Conservation (phyloP, 2,888 invertebrate species). For the Theristus sp. region DNA sequence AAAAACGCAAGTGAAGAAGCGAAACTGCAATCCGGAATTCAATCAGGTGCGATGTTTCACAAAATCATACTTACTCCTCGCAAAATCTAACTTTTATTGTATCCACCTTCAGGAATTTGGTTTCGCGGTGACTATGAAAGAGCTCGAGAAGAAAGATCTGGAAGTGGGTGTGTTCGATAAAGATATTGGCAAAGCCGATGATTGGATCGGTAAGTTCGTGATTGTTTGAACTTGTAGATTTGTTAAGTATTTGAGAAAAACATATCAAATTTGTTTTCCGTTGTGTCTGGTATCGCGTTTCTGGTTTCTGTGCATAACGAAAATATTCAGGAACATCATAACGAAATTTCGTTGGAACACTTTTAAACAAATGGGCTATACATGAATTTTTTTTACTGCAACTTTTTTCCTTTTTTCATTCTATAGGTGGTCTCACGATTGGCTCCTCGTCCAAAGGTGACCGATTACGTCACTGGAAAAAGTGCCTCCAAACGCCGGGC, state of each 20-base stretch:
- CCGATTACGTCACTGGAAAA: background rate
- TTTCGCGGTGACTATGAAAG: constrained; percentile 71
- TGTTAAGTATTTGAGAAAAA: too few relatives aligned
- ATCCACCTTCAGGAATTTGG: constrained; percentile 47
- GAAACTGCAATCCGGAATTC: constrained; percentile 75
- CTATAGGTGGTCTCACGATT: background rate
- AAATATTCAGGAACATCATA: background rate
- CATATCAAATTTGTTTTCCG: too few relatives aligned
- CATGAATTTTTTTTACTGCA: too few relatives aligned
- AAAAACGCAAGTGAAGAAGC: constrained; percentile 76
- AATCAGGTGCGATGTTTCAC: constrained; percentile 45
- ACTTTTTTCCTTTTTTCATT: too few relatives aligned
- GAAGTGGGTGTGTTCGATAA: constrained; percentile 82
- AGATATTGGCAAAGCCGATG: constrained; percentile 61
- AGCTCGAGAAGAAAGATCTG: constrained; percentile 65
- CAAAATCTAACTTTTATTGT: too few relatives aligned
- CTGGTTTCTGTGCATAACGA: too few relatives aligned
- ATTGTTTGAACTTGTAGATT: too few relatives aligned
- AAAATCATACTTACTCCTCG: background rate
- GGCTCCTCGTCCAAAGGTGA: background rate
- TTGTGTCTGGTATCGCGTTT: too few relatives aligned
- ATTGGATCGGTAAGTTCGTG: constrained; percentile 59
- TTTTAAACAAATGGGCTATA: too few relatives aligned
- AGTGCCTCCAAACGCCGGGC: background rate
- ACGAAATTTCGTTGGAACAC: too few relatives aligned